Conservation (phyloP, 2,113 vertebrate genomes). For the Caranx ignobilis region DNA sequence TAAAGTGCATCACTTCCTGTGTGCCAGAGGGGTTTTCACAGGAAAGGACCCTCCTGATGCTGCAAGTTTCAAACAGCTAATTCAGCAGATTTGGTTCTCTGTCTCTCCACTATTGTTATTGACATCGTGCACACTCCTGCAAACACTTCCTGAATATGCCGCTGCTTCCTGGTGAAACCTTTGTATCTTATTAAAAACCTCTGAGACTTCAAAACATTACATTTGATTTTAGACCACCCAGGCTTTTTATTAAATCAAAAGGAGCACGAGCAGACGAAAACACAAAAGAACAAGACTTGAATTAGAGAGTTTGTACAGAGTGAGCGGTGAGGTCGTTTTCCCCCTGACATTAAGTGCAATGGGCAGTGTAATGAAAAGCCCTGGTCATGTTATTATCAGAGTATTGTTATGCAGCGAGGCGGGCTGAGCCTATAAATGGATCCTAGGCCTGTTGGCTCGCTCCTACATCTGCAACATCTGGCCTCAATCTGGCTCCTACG, state of each 20-base stretch:
- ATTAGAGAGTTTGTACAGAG: background rate
- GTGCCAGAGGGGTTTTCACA: background rate
- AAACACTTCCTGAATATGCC: background rate
- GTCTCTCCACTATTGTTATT: background rate
- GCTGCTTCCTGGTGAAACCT: background rate
- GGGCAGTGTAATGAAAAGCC: background rate
- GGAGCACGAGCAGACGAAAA: too few relatives aligned
- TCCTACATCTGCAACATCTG: slow-evolving; percentile 80
- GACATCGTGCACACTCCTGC: too few relatives aligned
- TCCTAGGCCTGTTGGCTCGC: slow-evolving; percentile 38
- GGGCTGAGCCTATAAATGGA: slow-evolving; percentile 64
- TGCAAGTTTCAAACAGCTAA: background rate
- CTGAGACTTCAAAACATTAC: too few relatives aligned
- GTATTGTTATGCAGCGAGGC: slow-evolving; percentile 16
- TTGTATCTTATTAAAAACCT: background rate
- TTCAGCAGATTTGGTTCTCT: background rate
- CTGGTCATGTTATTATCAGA: slow-evolving; percentile 9
- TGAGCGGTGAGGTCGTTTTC: background rate
- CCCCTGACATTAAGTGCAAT: background rate
- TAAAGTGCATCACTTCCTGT: background rate
- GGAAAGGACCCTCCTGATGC: background rate
- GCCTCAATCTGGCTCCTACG: slow-evolving; percentile 80
- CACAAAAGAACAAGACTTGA: too few relatives aligned
- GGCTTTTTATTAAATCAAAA: background rate
- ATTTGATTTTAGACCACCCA: background rate